Evolutionary conservation across 2,888 invertebrate species (phyloP), one percentile per base, ranked within the genome.

Genomic region (Branchellion lobata): DNA sequence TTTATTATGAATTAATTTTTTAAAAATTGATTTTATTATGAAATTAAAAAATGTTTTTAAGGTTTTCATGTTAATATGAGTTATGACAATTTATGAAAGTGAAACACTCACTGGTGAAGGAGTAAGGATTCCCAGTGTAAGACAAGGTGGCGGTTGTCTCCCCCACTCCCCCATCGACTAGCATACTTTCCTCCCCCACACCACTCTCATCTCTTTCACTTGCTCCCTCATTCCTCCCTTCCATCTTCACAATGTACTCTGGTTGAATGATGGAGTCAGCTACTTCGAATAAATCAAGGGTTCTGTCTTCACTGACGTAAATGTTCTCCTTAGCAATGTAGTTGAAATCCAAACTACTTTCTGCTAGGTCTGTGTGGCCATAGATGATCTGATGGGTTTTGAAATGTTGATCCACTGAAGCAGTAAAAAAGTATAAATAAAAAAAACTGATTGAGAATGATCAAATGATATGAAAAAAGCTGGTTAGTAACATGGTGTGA

Each of bases 291-390:
- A 57, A n/a, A n/a, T 57, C 61, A 5, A 57, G 3, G 5, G 5
- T 57, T 57, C n/a, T 57, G 61, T 57, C 61, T 24, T 57, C 61
- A 57, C n/a, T 57, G 14, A 57, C 61, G 61, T 57, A 57, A 57
- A 57, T 24, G 24, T 57, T 18, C 3, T 8, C 61, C 21, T 57
- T 57, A 14, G 61, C 11, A n/a, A 57, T 18, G 24, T 24, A 24
- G 24, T 57, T 57, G 61, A 24, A 57, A 5, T 57, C 61, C n/a
- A 57, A n/a, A 57, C 61, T 57, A 5, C 61, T n/a, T 57, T 57
- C 61, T 57, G 61, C 5, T n/a, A 57, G 5, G 24, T 57, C 61
- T 14, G 61, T 57, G 21, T 57, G 61, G 3, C 61, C 61, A 5
- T 24, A 57, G 8, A 57, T 57, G 21, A 24, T 18, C 61, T 57